Conservation (phyloP, 2,113 vertebrate species). For the Hydrolagus affinis region DNA sequence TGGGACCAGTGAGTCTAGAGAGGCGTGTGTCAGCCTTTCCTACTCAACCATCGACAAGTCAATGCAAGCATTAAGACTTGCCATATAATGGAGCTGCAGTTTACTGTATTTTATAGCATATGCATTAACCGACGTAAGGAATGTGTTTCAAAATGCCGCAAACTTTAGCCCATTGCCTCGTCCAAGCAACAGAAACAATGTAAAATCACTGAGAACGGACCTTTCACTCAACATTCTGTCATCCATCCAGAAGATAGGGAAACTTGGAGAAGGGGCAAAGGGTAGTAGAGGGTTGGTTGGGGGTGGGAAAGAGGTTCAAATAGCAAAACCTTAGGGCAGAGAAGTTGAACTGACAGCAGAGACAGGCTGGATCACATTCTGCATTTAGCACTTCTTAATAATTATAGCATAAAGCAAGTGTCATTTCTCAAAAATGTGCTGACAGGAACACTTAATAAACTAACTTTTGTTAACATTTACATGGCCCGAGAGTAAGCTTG, state of each 20-base stretch:
- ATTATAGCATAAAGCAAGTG: conserved; percentile 16
- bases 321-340: not conserved
- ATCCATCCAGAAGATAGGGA: not conserved
- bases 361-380: conserved; percentile 8
- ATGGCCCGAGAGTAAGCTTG: conserved; percentile 11
- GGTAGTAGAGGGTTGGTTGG: not conserved
- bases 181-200: too few relatives aligned
- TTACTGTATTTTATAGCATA: too few relatives aligned
- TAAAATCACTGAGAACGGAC: too few relatives aligned
- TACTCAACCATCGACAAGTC: too few relatives aligned
- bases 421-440: conserved; percentile 21
- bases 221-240: not conserved
- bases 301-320: not conserved
- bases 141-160: too few relatives aligned
- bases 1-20: too few relatives aligned
- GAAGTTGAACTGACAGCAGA: not conserved
- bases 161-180: too few relatives aligned
- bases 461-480: conserved; percentile 1
- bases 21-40: too few relatives aligned
- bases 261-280: not conserved
- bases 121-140: too few relatives aligned
- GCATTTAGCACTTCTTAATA: conserved; percentile 25
- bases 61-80: too few relatives aligned
- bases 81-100: too few relatives aligned
- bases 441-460: not conserved